phyloP scores from a whole-genome alignment of 2,797 vertebrate genomes.

The Margarornis squamiger region DNA sequence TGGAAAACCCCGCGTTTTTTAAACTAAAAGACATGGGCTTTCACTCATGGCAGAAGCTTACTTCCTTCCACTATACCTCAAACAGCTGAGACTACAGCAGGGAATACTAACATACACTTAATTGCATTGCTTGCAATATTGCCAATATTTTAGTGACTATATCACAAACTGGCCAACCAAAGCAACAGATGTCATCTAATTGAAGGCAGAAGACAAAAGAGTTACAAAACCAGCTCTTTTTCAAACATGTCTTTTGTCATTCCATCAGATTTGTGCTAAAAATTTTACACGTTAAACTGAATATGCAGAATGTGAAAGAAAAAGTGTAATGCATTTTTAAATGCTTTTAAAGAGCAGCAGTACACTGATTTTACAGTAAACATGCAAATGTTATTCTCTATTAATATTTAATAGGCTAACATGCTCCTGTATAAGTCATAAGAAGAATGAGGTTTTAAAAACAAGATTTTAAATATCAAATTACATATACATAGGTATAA shows the following conservation, averaged over 20 bases:
- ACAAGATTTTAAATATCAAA: not conserved
- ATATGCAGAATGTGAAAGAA: not conserved
- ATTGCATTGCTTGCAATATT: not conserved
- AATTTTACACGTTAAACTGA: not conserved
- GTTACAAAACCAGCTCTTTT: not conserved
- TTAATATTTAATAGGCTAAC: constrained; percentile 27
- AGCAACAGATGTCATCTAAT: not conserved
- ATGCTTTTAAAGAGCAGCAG: not conserved
- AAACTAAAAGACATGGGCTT: not conserved
- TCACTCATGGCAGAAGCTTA: not conserved
- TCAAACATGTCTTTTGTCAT: not conserved
- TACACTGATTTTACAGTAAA: not conserved
- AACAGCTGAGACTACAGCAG: not conserved
- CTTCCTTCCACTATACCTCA: not conserved
- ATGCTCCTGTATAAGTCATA: not conserved
- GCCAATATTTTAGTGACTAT: not conserved
- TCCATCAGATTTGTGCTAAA: not conserved
- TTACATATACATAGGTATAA: not conserved
- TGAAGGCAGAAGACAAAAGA: not conserved
- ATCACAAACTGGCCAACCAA: not conserved
- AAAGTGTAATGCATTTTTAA: not conserved
- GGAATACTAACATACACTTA: not conserved
- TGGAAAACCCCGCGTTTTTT: not conserved
- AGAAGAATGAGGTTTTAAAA: not conserved
- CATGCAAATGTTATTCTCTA: not conserved